phyloP scores from a whole-genome alignment of 1,140 invertebrate genomes.

The Eriosoma lanigerum region DNA sequence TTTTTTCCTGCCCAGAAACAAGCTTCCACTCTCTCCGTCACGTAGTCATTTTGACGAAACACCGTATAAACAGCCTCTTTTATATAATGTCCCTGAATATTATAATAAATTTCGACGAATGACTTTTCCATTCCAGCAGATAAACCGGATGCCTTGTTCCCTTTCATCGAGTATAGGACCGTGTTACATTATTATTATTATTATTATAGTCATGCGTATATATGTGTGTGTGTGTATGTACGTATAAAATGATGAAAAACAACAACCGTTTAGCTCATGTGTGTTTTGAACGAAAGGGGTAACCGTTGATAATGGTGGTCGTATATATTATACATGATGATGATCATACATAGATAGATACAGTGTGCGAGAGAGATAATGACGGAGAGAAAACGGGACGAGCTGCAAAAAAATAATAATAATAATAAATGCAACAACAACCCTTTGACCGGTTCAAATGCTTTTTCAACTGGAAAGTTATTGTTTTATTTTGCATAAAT shows the following conservation, averaged over 20 bases:
- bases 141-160: conserved; percentile 31
- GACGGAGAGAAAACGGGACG: background rate
- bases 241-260: conserved; percentile 43
- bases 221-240: background rate
- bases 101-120: conserved; percentile 39
- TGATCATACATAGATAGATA: background rate
- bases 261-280: conserved; percentile 48
- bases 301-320: conserved; percentile 37
- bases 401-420: background rate
- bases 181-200: conserved; percentile 36
- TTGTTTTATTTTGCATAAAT: conserved; percentile 52
- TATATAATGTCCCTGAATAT: conserved; percentile 34
- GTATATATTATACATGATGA: background rate
- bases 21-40: background rate
- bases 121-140: conserved; percentile 51
- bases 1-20: background rate
- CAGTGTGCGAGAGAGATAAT: background rate
- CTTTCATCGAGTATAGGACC: conserved; percentile 21
- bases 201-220: background rate
- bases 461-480: conserved; percentile 50
- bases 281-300: conserved; percentile 39
- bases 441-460: conserved; percentile 49
- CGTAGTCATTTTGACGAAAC: conserved; percentile 38
- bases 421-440: conserved; percentile 24
- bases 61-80: conserved; percentile 35